Base-by-base conservation (phyloP, 1,140 invertebrate species). In the Grapholita molesta region DNA sequence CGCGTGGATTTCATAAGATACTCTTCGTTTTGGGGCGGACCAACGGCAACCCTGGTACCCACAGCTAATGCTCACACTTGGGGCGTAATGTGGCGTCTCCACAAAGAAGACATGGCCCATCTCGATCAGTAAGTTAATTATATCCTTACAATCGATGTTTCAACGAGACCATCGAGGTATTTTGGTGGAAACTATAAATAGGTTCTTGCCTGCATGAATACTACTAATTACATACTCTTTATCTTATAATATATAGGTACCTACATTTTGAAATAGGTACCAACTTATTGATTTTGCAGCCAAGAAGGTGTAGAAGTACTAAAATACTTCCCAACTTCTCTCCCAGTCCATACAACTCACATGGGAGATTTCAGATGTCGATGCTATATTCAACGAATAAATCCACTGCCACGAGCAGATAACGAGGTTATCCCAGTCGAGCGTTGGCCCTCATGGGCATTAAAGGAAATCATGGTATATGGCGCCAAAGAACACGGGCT, bases 1-100 rank as follows among this genome's bases (percentile, higher is more conserved):
- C 84, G 89, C 72, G 30, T 89, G 21, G 79, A 88, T 74, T 91
- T 91, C 69, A 82, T 83, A 12, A 85, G 66, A 68, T 88, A 84
- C 68, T 84, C 82, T 5, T 80, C 79, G 18, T 88, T 85, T 77
- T 91, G 87, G 89, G 85, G 82, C 21, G 89, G 89, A 5, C 85
- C 89, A n/a, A 77, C 74, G 8, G 82, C 76, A 2, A 91, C 89
- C 18, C 48, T 89, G 7, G 89, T 91, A 5, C 77, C 89, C 15
- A 91, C 89, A 8, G 89, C 89, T 12, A 91, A 91, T 67, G 85
- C 85, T n/a, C 89, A 90, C 35, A 77, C 84, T 7, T 91, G 89
- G 89, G 87, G 89, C 7, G 77, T 84, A 2, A 78, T 91, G 42
- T 90, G 87, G 87, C 75, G 76, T 25, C 5, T 91, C 18, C 30